Evolutionary conservation across 2,888 invertebrate genomes (phyloP), one percentile per base, ranked within the genome.

Genomic region (Erpobdella octoculata): DNA sequence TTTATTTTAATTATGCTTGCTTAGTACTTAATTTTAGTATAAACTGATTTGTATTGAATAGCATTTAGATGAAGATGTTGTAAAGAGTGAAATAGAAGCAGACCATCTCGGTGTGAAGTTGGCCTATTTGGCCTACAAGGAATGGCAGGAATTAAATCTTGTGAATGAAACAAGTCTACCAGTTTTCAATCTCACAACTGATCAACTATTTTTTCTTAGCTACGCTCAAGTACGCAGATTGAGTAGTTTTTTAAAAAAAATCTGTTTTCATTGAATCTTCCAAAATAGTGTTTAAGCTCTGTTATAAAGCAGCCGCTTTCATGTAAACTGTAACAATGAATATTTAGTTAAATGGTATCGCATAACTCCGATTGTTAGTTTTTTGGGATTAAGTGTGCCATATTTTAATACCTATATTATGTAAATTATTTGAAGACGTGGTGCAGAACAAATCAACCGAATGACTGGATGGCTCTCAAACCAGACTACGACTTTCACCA

Each of bases 191-290:
- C 77, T 83, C 75, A 81, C 81, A 33, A 79, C 81, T 69, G 78
- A 80, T 65, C 84, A 85, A 75, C 76, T 84, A 59, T 85, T 85
- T 78, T 85, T 84, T 76, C 76, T 85, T 9, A 80, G 83, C 0
- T 85, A 83, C 78, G 82, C 84, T 69, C 81, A 82, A 80, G 82
- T 81, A 72, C 74, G 72, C n/a, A 48, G 31, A 21, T 25, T 18
- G 28, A 25, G n/a, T 59, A 35, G 9, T 59, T 18, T 9, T 5
- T 59, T 15, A 3, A 48, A 5, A 9, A 4, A 12, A 12, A 21
- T 36, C 12, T 2, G 15, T 18, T 36, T 65, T n/a, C 15, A 37
- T 65, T 36, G 21, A 18, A 18, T 25, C 9, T 35, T 36, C 8
- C 6, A 36, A 65, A 36, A 4, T 21, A 37, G 65, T 35, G 8